These are phyloP conservation scores for Heterohyrax brucei DNA, from an alignment of 2,797 vertebrate species.

Conservation along the genomic window DNA sequence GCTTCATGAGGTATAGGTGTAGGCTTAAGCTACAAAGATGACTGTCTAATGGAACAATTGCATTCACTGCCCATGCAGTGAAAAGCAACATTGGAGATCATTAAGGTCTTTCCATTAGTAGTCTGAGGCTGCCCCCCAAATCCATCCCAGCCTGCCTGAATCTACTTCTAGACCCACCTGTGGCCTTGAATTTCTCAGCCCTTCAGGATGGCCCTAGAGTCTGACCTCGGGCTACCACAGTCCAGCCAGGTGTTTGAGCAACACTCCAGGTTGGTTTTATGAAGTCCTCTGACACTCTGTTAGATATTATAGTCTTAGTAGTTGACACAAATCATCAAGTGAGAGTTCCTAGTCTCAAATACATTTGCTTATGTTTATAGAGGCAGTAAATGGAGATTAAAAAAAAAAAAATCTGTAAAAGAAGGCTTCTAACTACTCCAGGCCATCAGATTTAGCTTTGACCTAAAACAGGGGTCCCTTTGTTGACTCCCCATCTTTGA, in stretches of 20 bases:
- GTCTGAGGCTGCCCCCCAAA: background rate
- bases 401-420: background rate
- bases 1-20: background rate
- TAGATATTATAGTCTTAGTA: background rate
- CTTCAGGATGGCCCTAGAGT: background rate
- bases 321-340: conserved; percentile 1
- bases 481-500: background rate
- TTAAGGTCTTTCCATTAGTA: background rate
- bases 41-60: background rate
- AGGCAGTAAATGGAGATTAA: background rate
- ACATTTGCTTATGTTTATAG: background rate
- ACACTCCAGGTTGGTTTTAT: background rate
- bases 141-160: background rate
- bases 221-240: background rate
- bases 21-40: background rate
- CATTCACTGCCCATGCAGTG: background rate
- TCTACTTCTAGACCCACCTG: background rate
- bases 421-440: background rate
- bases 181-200: background rate
- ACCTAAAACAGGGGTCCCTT: background rate
- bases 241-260: too few relatives aligned
- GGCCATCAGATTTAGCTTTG: background rate
- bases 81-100: background rate
- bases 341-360: background rate
- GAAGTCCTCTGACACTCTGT: background rate